A percentile compares a stretch with the other conserved stretches of the same genome.
phyloP scores from a whole-genome alignment of 2,113 vertebrate species.

The Scophthalmus maximus region DNA sequence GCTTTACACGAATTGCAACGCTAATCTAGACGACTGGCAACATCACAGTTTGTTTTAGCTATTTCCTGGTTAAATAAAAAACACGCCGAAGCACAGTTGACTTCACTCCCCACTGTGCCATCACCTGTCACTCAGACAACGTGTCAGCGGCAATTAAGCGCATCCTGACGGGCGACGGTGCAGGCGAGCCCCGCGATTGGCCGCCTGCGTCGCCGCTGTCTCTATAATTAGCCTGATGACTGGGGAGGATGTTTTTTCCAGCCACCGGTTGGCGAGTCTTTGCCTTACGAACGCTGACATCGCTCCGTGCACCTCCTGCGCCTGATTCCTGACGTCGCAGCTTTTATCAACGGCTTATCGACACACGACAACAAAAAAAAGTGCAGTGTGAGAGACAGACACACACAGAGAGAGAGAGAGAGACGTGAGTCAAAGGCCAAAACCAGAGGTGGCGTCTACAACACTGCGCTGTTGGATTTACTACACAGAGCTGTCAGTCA shows the following conservation, averaged over 20 bases:
- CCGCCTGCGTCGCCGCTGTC: background rate
- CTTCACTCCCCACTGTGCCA: background rate
- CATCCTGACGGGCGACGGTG: background rate
- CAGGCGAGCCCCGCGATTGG: conserved; percentile 12
- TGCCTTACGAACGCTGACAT: too few relatives aligned
- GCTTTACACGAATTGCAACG: too few relatives aligned
- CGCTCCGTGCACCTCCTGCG: too few relatives aligned
- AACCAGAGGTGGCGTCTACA: conserved; percentile 23
- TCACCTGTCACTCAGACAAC: background rate
- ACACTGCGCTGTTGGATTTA: conserved; percentile 20
- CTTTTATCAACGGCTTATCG: too few relatives aligned
- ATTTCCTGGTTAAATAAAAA: background rate
- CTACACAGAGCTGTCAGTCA: conserved; percentile 51
- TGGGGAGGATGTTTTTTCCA: conserved; percentile 3
- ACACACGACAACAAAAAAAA: too few relatives aligned
- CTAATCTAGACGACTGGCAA: too few relatives aligned
- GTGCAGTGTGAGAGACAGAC: too few relatives aligned
- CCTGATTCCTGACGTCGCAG: too few relatives aligned
- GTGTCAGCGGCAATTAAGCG: background rate
- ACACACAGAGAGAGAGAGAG: background rate
- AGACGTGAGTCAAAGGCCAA: conserved; percentile 6
- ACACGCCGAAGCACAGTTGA: background rate
- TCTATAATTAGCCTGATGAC: conserved; percentile 8
- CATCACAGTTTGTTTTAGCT: too few relatives aligned
- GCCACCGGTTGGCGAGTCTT: too few relatives aligned